Evolutionary conservation across 2,113 vertebrate species (phyloP), one percentile per base, ranked within the genome.

Genomic region (Corvus cornix): DNA sequence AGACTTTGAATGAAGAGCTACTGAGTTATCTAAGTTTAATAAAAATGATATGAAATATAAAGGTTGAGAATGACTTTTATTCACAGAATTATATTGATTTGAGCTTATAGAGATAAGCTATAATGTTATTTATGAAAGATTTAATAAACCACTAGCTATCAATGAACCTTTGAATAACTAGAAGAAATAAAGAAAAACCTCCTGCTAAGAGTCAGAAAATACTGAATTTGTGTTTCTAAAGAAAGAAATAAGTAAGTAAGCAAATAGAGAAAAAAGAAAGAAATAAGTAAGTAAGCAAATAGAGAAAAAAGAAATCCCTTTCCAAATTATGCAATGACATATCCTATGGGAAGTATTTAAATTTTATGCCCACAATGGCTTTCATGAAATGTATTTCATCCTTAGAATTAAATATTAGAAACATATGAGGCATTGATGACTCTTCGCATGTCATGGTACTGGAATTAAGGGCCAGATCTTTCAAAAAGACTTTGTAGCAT

Each of bases 121-220:
- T 76, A 92, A 88, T 64, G 17, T 77, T 91, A 76, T 95, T 96
- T 97, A 95, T 95, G 85, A 95, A 95, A 94, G 80, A 89, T 93
- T 93, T 93, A 88, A 94, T 97, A 96, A 96, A 81, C 53, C 18
- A 35, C 41, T 63, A 39, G 20, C 31, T 92, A 67, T 51, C 53
- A 88, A 67, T 39, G 35, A 60, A 41, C 18, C 10, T 69, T 39
- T 91, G 77, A 62, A 51, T 72, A 92, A 52, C 33, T 67, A 67
- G 39, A 80, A 68, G 18, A 13, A 41, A 78, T 80, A 55, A 70
- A 43, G 28, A 17, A 51, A 72, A 64, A 4, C 4, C 49, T 72
- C 26, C 16, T 62, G 9, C n/a, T 63, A 52, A 68, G 49, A 67
- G 13, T 39, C 31, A 92, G 73, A 84, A 96, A 93, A 68, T 46